Conservation (phyloP, 2,113 vertebrate genomes). For the Hemichromis elongatus region DNA sequence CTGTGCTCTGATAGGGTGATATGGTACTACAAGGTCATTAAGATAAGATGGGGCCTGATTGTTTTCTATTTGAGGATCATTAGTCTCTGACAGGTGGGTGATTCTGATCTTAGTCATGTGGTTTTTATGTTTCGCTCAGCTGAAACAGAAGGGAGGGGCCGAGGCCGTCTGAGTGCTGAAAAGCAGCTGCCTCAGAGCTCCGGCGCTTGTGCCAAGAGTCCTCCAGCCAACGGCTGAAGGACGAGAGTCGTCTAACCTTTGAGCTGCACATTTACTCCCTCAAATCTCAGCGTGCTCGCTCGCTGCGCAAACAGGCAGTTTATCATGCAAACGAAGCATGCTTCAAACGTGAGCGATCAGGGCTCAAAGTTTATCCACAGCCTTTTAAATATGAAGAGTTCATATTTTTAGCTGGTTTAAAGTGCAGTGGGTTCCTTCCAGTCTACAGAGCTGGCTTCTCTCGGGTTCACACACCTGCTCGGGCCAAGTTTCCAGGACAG, state of each 20-base stretch:
- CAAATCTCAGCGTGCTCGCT: neutral
- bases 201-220: neutral
- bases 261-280: neutral
- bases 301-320: neutral
- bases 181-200: neutral
- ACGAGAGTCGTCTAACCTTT: accelerated
- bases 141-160: neutral
- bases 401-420: neutral
- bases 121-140: neutral
- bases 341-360: neutral
- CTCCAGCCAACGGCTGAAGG: neutral
- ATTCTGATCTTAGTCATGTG: neutral
- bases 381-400: too few relatives aligned
- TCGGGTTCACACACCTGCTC: neutral
- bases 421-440: accelerated
- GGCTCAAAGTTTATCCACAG: neutral
- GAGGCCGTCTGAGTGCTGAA: neutral
- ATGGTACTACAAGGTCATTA: neutral
- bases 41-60: neutral
- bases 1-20: accelerated
- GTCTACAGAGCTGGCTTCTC: neutral
- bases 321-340: neutral
- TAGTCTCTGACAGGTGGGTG: neutral
- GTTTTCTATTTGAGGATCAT: neutral
- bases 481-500: neutral